Evolutionary conservation across 2,797 vertebrate species (phyloP).

Genomic region (Rhincodon typus): DNA sequence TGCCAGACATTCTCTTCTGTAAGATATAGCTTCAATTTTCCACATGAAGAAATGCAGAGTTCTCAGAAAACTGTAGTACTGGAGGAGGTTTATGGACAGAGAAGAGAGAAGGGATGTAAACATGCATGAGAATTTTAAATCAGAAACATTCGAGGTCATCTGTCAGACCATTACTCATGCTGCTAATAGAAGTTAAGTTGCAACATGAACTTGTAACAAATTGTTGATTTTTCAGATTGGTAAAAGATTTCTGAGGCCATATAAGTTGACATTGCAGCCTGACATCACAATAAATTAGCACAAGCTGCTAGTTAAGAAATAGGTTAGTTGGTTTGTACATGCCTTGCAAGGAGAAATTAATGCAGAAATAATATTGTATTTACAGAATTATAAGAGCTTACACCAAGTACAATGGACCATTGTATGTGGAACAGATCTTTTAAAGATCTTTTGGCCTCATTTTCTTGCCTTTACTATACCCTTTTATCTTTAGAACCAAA

Average conservation of each 20-base stretch:
- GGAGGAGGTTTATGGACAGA: neutral
- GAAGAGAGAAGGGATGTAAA: neutral
- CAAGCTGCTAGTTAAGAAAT: neutral
- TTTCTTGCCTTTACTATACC: neutral
- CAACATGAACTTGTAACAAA: neutral
- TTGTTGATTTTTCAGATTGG: neutral
- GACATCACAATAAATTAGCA: neutral
- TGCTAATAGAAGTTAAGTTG: neutral
- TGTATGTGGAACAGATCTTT: neutral
- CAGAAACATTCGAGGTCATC: neutral
- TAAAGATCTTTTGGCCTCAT: neutral
- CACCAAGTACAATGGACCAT: neutral
- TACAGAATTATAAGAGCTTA: neutral
- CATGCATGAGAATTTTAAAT: neutral
- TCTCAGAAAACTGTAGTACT: neutral
- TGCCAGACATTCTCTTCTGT: neutral
- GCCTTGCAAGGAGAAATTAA: neutral
- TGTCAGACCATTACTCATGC: neutral
- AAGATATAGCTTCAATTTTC: neutral
- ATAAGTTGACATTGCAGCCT: neutral
- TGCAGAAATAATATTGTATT: neutral
- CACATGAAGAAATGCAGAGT: neutral
- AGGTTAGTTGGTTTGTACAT: neutral
- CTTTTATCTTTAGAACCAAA: neutral
- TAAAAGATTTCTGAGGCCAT: neutral